Base-by-base conservation (phyloP, 1,140 invertebrate species). In the Lordiphosa mommai region DNA sequence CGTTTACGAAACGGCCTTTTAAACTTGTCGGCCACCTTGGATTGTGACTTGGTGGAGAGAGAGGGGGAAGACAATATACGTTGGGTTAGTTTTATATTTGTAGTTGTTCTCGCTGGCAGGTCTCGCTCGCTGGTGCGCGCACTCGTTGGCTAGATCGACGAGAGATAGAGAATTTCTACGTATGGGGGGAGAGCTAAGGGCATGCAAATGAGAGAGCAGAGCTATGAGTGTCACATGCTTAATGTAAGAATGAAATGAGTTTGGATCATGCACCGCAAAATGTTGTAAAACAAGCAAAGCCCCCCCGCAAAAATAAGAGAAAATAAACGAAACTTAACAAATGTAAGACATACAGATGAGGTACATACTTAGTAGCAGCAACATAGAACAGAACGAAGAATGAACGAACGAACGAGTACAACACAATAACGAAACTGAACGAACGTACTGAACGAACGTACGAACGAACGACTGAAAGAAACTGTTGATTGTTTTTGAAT, bases 1-100 rank as follows among this genome's bases (percentile, higher is more conserved):
- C 95, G 92, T 90, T 96, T 96, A 90, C 96, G 96, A 89, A 97
- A 94, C 1, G 95, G 95, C 70, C 95, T 91, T 88, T 96, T 94
- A 67, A 96, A 93, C 89, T 96, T 95, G 89, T 97, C 95, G 34
- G 94, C 93, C 61, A 95, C 92, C 91, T 95, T 95, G 77, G 93
- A 94, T 94, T 94, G 92, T 79, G 76, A 84, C 76, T 80, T 6
- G 17, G 36, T 20, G 8, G 12, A 33, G 10, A 12, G 23, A 7
- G 44, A 33, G 37, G 9, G 29, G 20, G 38, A 47, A 33, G 3
- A 33, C 44, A 33, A 47, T 6, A n/a, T 32, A 9, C 23, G 16
- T 47, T 14, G 29, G 44, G 23, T 27, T 27, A 27, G 23, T 27
- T 27, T 27, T 27, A 5, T 7, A 7, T 27, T 7, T 27, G 23